These are phyloP conservation scores for Martes flavigula DNA, from an alignment of 2,797 vertebrate genomes.

Conservation along the genomic window DNA sequence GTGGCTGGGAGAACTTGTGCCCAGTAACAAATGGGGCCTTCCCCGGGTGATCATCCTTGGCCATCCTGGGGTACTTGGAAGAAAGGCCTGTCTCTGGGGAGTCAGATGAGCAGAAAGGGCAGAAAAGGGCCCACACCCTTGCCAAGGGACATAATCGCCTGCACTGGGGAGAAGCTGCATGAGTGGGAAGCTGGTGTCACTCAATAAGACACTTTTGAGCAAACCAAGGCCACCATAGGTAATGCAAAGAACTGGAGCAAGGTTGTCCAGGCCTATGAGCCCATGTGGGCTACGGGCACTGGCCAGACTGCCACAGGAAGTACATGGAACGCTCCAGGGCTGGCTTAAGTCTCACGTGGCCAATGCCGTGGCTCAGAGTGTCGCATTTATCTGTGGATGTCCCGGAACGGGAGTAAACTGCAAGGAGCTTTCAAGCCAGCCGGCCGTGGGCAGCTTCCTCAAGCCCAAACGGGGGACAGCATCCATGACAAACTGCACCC, in stretches of 20 bases:
- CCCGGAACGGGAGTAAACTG: constrained; percentile 94
- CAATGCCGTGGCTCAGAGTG: constrained; percentile 92
- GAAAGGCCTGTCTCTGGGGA: constrained; percentile 96
- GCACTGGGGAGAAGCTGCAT: constrained; percentile 97
- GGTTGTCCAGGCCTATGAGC: constrained; percentile 97
- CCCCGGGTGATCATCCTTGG: constrained; percentile 98
- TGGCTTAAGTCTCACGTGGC: constrained; percentile 94
- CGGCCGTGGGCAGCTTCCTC: constrained; percentile 96
- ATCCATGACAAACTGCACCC: constrained; percentile 93
- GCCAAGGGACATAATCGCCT: constrained; percentile 94
- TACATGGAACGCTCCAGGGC: constrained; percentile 93
- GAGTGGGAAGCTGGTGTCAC: constrained; percentile 97
- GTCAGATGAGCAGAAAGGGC: constrained; percentile 97
- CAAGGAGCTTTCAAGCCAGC: constrained; percentile 94
- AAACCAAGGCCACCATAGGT: constrained; percentile 94
- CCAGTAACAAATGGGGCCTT: constrained; percentile 96
- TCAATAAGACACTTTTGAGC: constrained; percentile 95
- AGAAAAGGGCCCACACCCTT: constrained; percentile 96
- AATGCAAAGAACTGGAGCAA: constrained; percentile 98
- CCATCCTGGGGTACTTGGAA: constrained; percentile 95
- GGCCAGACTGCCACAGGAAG: constrained; percentile 98
- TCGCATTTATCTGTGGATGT: constrained; percentile 97
- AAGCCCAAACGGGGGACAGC: constrained; percentile 95
- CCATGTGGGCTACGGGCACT: constrained; percentile 97
- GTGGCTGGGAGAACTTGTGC: constrained; percentile 98